Conservation (phyloP, 2,797 vertebrate genomes). For the Pipistrellus kuhlii region DNA sequence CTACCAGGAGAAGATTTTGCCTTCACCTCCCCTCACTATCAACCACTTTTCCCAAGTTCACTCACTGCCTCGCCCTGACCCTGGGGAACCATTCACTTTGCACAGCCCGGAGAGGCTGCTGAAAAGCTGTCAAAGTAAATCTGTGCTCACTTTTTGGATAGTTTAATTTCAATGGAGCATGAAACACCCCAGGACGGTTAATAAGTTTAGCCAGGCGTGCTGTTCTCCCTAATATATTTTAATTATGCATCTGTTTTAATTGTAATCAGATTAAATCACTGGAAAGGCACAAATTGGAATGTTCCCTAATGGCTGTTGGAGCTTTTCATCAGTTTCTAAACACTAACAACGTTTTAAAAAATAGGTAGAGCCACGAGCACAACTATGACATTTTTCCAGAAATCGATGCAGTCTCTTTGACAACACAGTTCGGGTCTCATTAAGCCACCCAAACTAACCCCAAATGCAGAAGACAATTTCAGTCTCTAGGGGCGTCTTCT, state of each 20-base stretch:
- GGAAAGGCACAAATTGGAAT: slow-evolving; percentile 84
- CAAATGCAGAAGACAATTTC: slow-evolving; percentile 71
- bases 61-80: slow-evolving; percentile 69
- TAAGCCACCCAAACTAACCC: slow-evolving; percentile 76
- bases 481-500: slow-evolving; percentile 71
- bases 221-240: slow-evolving; percentile 87
- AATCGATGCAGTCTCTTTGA: slow-evolving; percentile 77
- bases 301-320: slow-evolving; percentile 81
- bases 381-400: slow-evolving; percentile 79
- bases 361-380: slow-evolving; percentile 70
- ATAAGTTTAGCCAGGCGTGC: slow-evolving; percentile 88
- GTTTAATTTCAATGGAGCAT: slow-evolving; percentile 88
- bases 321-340: slow-evolving; percentile 84
- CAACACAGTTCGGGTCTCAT: slow-evolving; percentile 77
- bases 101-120: slow-evolving; percentile 75
- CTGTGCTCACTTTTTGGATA: slow-evolving; percentile 88
- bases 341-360: slow-evolving; percentile 74
- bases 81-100: slow-evolving; percentile 80
- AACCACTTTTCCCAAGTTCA: slow-evolving; percentile 67
- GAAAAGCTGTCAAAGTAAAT: slow-evolving; percentile 88
- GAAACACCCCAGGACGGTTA: slow-evolving; percentile 87
- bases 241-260: slow-evolving; percentile 89
- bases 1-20: neutral
- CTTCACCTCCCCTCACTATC: slow-evolving; percentile 39
- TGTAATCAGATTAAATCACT: slow-evolving; percentile 87